Conservation (phyloP, 2,888 invertebrate genomes). For the Cephus nigrinus region DNA sequence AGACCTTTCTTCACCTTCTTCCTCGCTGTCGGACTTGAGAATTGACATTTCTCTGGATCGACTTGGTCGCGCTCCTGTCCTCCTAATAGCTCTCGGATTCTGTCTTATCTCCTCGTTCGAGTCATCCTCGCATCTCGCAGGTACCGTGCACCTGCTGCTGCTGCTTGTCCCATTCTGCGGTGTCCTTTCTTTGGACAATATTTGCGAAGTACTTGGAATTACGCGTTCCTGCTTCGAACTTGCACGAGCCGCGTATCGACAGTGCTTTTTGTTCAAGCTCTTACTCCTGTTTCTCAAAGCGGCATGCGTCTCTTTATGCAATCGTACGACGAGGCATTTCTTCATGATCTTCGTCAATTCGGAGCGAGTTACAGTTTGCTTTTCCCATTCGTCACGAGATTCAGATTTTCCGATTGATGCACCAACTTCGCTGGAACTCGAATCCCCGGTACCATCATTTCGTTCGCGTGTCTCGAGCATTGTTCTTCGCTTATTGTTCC, state of each 20-base stretch:
- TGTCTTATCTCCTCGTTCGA: neutral
- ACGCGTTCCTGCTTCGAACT: neutral
- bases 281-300: neutral
- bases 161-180: neutral
- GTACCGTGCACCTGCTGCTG: neutral
- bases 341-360: too few relatives aligned
- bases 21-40: too few relatives aligned
- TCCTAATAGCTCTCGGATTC: neutral
- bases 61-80: neutral
- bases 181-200: neutral
- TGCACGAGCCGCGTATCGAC: neutral
- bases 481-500: neutral
- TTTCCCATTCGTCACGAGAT: too few relatives aligned
- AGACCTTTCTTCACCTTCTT: too few relatives aligned
- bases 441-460: conserved; percentile 4
- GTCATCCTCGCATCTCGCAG: neutral
- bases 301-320: too few relatives aligned
- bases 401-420: too few relatives aligned
- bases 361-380: too few relatives aligned
- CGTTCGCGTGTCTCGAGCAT: neutral
- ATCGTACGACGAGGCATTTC: too few relatives aligned
- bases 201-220: neutral
- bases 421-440: too few relatives aligned
- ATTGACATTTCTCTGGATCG: neutral
- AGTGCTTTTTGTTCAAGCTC: neutral